Base-by-base conservation (phyloP, 92 coral and sea anemone species). In the Epizoanthus ramosus region DNA sequence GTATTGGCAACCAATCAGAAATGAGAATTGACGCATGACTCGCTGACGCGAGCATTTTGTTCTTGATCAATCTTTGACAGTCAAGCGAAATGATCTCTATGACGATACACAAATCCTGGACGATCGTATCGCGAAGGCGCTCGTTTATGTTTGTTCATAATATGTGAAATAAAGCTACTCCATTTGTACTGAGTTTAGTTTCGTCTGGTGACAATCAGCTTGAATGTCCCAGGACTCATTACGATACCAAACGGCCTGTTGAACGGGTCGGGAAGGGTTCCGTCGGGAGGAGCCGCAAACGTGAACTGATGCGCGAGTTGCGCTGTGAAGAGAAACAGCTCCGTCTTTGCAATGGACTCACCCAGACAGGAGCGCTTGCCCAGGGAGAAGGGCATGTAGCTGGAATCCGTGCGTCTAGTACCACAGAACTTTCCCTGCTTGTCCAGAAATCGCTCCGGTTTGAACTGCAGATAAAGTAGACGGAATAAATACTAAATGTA, bases 311-410 rank as follows among this genome's bases (percentile, higher is more conserved):
- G 80, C 28, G 31, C 80, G n/a, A 74, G 80, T 25, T 74, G 80
- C 4, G 80, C 80, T 12, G 80, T 76, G 71, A 77, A 77, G 82
- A 77, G 82, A n/a, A 77, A 77, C 58, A 77, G 22, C 25, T 77
- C 82, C 18, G 82, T 77, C 17, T 70, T 41, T 56, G 82, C 82
- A 3, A 77, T 77, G 22, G 82, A 77, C 82, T 77, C 82, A 5
- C 82, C 82, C 8, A 77, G 71, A 77, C 82, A 77, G 35, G 82
- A 77, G 14, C 81, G 81, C 57, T 76, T 76, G 23, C 81, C 81
- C 13, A 76, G 70, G 6, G 81, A 76, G 57, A 76, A 76, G 3
- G 81, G 81, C 70, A 76, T 76, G 70, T 76, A 76, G 69, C 81
- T 76, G 19, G 81, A 76, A 6, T 76, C 81, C 1, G 69, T 31